Base-by-base conservation (phyloP, 2,888 invertebrate genomes). In the Ophion ventricosus region DNA sequence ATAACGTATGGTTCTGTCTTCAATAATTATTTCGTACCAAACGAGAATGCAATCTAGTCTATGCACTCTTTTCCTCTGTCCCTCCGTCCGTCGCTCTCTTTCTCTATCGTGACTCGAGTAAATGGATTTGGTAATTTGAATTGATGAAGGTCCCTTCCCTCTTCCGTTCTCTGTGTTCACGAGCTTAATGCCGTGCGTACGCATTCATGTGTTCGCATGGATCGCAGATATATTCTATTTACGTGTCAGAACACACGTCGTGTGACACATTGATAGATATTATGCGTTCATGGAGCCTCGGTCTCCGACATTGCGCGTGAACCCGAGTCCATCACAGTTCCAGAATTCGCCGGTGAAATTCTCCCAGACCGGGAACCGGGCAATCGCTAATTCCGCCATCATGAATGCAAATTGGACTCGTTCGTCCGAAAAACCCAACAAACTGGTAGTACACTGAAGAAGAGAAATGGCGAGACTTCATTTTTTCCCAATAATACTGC, bases 361-460 rank as follows among this genome's bases (percentile, higher is more conserved):
- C 35, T 80, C 78, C 64, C 64, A 70, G 35, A 70, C 64, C 35
- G 43, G 35, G 79, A 81, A 72, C 57, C 80, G 67, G 84, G 84
- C 86, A 88, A 87, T 88, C 85, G 87, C 86, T 90, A 88, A 90
- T 88, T 88, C 87, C 76, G 56, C 85, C 74, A 90, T 89, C 88
- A 87, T 87, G 87, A 85, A 88, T 88, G 88, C 87, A 89, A 89
- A 89, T 90, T 88, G 86, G 72, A 84, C 64, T 80, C 82, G 80
- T 82, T 83, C 77, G 82, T 74, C 57, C 74, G 79, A 59, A 76
- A 66, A 74, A 56, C 69, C 40, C 66, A 43, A 73, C 80, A 66
- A 73, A 64, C 56, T 56, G 66, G 14, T 49, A 25, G 80, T n/a
- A 8, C 10, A 14, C 25, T 40, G 25, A 43, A 59, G 26, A 5